Percentiles rank a stretch among this genome's conserved stretches.
These are phyloP conservation scores for Tetrax tetrax DNA, from an alignment of 2,113 vertebrate genomes.

Conservation along the genomic window DNA sequence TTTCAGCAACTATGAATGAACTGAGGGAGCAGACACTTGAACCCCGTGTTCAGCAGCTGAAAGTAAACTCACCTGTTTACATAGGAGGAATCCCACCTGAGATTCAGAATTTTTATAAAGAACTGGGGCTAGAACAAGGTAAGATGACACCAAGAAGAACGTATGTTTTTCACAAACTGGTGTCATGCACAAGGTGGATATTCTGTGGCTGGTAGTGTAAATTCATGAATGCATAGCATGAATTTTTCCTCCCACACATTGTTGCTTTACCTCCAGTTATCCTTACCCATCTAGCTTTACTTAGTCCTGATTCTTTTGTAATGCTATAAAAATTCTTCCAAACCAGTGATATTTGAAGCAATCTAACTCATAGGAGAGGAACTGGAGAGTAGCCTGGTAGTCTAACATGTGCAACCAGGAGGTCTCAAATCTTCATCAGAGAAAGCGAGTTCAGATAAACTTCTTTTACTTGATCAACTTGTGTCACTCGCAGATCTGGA, in stretches of 20 bases:
- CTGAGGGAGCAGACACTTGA: constrained; percentile 66
- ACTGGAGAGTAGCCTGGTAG: background rate
- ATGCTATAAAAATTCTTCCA: background rate
- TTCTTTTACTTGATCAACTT: background rate
- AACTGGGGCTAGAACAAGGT: constrained; percentile 82
- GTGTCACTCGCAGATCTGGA: background rate
- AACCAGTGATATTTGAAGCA: background rate
- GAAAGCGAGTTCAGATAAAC: background rate
- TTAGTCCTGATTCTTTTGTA: background rate
- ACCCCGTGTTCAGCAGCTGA: constrained; percentile 48
- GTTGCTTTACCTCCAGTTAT: background rate
- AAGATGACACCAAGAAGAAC: background rate
- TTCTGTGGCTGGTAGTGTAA: background rate
- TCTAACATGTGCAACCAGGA: background rate
- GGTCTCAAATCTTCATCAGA: background rate
- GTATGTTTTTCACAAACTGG: background rate
- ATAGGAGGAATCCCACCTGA: constrained; percentile 82
- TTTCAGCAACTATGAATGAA: constrained; percentile 77
- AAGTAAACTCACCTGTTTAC: constrained; percentile 82
- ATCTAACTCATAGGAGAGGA: background rate
- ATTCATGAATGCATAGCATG: background rate
- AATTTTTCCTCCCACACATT: background rate
- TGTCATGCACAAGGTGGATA: background rate
- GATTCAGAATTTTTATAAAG: constrained; percentile 71
- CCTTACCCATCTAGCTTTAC: background rate